A percentile compares a stretch with the other conserved stretches of the same genome.
These are phyloP conservation scores for Solea solea DNA, from an alignment of 2,113 vertebrate species.

Conservation along the genomic window DNA sequence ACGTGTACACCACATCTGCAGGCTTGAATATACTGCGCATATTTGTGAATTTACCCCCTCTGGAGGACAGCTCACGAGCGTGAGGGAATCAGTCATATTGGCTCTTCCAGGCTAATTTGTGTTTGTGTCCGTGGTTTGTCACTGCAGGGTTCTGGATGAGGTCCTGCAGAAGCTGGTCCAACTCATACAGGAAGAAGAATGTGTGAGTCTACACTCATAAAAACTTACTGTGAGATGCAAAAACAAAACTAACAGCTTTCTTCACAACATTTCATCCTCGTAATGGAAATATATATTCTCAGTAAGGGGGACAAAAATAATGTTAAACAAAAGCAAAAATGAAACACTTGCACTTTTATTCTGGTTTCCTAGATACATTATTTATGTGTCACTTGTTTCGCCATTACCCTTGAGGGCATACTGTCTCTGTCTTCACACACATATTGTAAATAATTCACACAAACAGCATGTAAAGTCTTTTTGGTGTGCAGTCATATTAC, in stretches of 20 bases:
- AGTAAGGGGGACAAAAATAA: neutral
- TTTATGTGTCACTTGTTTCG: slow-evolving; percentile 43
- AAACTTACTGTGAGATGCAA: neutral
- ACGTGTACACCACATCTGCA: slow-evolving; percentile 2
- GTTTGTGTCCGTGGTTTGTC: slow-evolving; percentile 27
- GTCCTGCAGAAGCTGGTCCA: slow-evolving; percentile 89
- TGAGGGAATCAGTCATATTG: slow-evolving; percentile 43
- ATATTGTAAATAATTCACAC: slow-evolving; percentile 66
- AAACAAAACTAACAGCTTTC: neutral
- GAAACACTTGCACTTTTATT: neutral
- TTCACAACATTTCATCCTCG: neutral
- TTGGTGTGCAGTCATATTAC: slow-evolving; percentile 23
- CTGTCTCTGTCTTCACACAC: slow-evolving; percentile 36
- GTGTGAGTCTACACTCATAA: slow-evolving; percentile 80
- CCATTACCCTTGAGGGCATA: slow-evolving; percentile 17
- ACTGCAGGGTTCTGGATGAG: slow-evolving; percentile 86
- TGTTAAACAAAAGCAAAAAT: neutral
- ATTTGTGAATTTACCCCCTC: slow-evolving; percentile 40
- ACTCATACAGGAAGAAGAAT: slow-evolving; percentile 90
- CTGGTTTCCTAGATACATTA: neutral
- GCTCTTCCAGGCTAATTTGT: slow-evolving; percentile 32
- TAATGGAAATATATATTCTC: neutral
- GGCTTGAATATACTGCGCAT: slow-evolving; percentile 22
- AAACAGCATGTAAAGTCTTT: slow-evolving; percentile 48
- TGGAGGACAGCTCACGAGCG: slow-evolving; percentile 33